Conservation (phyloP, 2,888 invertebrate species). For the Xanthorhoe designata region DNA sequence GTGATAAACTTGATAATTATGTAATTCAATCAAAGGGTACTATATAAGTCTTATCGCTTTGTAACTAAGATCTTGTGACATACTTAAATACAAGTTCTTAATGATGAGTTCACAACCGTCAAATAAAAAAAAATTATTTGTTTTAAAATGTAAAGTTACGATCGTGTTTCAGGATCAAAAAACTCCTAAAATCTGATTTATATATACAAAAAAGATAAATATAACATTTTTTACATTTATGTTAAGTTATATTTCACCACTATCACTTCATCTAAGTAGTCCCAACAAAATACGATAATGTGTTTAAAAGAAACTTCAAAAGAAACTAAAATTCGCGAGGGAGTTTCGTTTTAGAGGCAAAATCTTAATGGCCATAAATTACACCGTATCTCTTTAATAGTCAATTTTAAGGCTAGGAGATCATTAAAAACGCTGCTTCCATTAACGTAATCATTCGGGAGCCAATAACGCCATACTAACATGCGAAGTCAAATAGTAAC, state of each 20-base stretch:
- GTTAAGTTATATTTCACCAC: slow-evolving; percentile 1
- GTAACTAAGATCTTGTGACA: too few relatives aligned
- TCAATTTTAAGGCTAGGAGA: slow-evolving; percentile 74
- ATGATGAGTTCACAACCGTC: too few relatives aligned
- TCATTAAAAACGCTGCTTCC: slow-evolving; percentile 75
- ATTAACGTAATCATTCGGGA: slow-evolving; percentile 80
- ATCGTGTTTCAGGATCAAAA: too few relatives aligned
- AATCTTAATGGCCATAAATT: slow-evolving; percentile 74
- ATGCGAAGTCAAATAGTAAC: slow-evolving; percentile 64
- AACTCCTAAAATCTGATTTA: neutral
- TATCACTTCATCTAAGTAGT: slow-evolving; percentile 31
- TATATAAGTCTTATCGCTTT: too few relatives aligned
- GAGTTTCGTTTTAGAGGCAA: slow-evolving; percentile 51
- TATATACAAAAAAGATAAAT: neutral
- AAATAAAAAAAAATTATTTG: too few relatives aligned
- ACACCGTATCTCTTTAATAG: slow-evolving; percentile 78
- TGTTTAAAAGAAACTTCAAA: slow-evolving; percentile 25
- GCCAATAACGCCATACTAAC: slow-evolving; percentile 75
- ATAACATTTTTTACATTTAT: neutral
- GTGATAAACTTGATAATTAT: too few relatives aligned
- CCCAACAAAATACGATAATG: slow-evolving; percentile 13
- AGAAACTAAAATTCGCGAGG: slow-evolving; percentile 58
- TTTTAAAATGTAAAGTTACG: too few relatives aligned
- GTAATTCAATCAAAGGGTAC: too few relatives aligned
- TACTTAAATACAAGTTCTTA: too few relatives aligned